Evolutionary conservation across 2,113 vertebrate genomes (phyloP).

Genomic region (cat (Felis catus)): F.catus_Fca126_mat1.0 CM031423.1:23080001-23080500

Average conservation of each 20-base stretch:
- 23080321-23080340: not conserved
- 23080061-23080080: not conserved
- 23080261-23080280: too few relatives aligned
- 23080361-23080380: not conserved
- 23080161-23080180: not conserved
- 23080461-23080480: too few relatives aligned
- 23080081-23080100: not conserved
- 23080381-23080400: constrained; percentile 35
- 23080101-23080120: not conserved
- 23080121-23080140: not conserved
- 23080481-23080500: not conserved
- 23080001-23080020: not conserved
- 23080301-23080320: too few relatives aligned
- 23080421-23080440: not conserved
- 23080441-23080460: not conserved
- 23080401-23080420: not conserved
- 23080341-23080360: not conserved
- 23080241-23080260: too few relatives aligned
- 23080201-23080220: too few relatives aligned
- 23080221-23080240: too few relatives aligned
- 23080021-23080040: not conserved
- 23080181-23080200: too few relatives aligned
- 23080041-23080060: not conserved
- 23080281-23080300: too few relatives aligned
- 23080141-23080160: not conserved